Evolutionary conservation across 2,888 invertebrate species (phyloP), one percentile per base, ranked within the genome.

Genomic region (Deilephila porcellus): DNA sequence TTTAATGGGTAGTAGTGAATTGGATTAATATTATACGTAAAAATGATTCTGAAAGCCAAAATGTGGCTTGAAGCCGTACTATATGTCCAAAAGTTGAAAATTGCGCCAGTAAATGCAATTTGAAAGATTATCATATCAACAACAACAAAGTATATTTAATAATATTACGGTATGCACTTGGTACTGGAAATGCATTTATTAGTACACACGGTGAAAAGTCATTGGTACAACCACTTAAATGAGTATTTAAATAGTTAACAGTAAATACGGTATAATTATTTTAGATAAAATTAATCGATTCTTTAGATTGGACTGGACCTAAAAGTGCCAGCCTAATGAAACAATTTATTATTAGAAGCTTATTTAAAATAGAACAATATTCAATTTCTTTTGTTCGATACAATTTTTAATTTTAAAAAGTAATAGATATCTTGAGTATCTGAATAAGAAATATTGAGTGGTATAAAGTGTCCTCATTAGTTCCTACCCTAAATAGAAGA

Each of bases 121-220:
- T 73, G 74, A 74, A 76, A 74, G 71, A 59, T 60, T 75, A 76
- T 78, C 79, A 79, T 79, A 79, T 79, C 79, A 79, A 75, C 77
- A 76, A 75, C 72, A 75, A 74, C 74, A 76, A 74, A 71, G 74
- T 70, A n/a, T 73, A 64, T 74, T 74, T 78, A 74, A 56, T 74
- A 78, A 74, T 73, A 52, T 75, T 77, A 80, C 81, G 81, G 75
- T 79, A 76, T 79, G 79, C 81, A 84, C 84, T 67, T 52, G 52
- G 67, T 52, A 67, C 7, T 56, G n/a, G 56, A 25, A 25, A 74
- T 75, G 72, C 74, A 76, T 79, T 78, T 78, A 74, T 78, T 64
- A 4, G 67, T 67, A 52, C 67, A 67, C 52, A 52, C 17, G 67
- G 52, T 17, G 67, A 52, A 67, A 25, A 52, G 32, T 32, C 32